Base-by-base conservation (phyloP, 2,888 invertebrate genomes). In the Lobophora halterata region DNA sequence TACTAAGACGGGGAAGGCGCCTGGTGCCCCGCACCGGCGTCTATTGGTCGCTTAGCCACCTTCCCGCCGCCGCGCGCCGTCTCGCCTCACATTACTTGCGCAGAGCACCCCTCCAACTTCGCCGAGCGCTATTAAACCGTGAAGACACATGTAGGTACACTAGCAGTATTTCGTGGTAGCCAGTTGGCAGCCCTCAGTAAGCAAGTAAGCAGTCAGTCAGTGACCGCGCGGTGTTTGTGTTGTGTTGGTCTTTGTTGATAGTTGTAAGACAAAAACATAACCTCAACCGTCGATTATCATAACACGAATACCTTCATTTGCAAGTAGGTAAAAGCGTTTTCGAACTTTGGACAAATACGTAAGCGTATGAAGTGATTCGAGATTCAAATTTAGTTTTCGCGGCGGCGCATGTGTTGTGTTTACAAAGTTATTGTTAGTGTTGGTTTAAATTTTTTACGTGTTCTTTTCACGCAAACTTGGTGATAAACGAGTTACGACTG, bases 241-340 rank as follows among this genome's bases (percentile, higher is more conserved):
- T 1, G 70, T 43, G 53, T 59, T 9, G 67, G 70, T 78, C 79
- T 43, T 50, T 51, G 30, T 38, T 33, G 49, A 43, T 49, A 46
- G 56, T 60, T 62, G 63, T 20, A 69, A n/a, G n/a, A 75, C 70
- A 70, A 73, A 65, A 81, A 80, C 74, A 79, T 80, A 82, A 80
- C 79, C 79, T 80, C 56, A 52, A 50, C 55, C 60, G 38, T 53
- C 26, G 34, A 55, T 63, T 65, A 61, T 66, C 63, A n/a, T n/a
- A n/a, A n/a, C n/a, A 66, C 52, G 55, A 48, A 64, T 75, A 79
- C 74, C 79, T 79, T 78, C 66, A 68, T 67, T 66, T 20, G 31
- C 10, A 36, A 49, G 40, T 56, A 43, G 32, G 44, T 47, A 23
- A 40, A 43, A 31, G 26, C 9, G 35, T 32, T 33, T 39, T 26